phyloP scores from a whole-genome alignment of 1,140 invertebrate species.

The Drosophila bifasciata region DNA sequence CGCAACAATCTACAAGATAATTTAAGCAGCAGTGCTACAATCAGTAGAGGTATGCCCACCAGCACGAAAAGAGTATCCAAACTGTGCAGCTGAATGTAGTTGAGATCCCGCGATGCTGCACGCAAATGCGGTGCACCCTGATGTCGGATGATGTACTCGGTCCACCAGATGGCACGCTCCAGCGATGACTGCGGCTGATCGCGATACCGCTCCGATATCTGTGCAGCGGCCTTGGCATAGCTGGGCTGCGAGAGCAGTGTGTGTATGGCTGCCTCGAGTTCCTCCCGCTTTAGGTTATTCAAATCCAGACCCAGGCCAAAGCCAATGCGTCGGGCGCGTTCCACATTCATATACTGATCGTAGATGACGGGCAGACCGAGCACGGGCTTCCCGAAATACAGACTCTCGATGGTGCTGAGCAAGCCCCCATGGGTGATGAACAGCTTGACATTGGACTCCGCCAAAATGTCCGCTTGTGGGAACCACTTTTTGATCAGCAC shows the following conservation, averaged over 20 bases:
- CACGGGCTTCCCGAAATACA: constrained; percentile 89
- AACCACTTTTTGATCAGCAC: constrained; percentile 88
- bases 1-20: constrained; percentile 16
- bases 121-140: constrained; percentile 75
- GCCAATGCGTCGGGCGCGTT: constrained; percentile 83
- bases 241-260: constrained; percentile 75
- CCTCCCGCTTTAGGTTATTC: constrained; percentile 73
- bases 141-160: constrained; percentile 88
- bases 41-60: constrained; percentile 30
- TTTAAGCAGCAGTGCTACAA: constrained; percentile 16
- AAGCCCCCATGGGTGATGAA: constrained; percentile 91
- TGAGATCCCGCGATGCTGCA: constrained; percentile 53
- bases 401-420: constrained; percentile 88
- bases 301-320: constrained; percentile 84
- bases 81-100: constrained; percentile 84
- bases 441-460: constrained; percentile 87
- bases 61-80: constrained; percentile 83
- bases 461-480: constrained; percentile 89
- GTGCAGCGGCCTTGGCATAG: constrained; percentile 83
- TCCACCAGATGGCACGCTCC: constrained; percentile 89
- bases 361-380: constrained; percentile 88
- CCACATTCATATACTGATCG: constrained; percentile 87
- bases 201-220: constrained; percentile 85
- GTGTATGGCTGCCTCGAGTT: constrained; percentile 66
- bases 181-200: constrained; percentile 87